These are phyloP conservation scores for Arizona elegans DNA, from an alignment of 2,113 vertebrate genomes.

Conservation along the genomic window DNA sequence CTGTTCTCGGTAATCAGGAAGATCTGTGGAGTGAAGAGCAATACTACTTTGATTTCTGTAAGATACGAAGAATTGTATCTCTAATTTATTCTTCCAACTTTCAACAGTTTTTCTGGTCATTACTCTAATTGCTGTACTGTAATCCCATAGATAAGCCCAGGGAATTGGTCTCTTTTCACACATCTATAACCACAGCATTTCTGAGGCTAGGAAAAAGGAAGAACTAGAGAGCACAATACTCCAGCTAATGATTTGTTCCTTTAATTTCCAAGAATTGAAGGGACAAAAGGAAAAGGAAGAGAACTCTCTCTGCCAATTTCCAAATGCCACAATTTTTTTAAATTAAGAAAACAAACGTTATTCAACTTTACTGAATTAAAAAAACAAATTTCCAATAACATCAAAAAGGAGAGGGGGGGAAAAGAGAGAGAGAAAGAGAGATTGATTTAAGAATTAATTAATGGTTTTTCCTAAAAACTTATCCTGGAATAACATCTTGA, in stretches of 20 bases:
- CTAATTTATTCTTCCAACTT: conserved; percentile 19
- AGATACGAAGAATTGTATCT: conserved; percentile 1
- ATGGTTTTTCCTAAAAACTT: background rate
- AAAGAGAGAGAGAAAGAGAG: background rate
- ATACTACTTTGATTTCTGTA: conserved; percentile 15
- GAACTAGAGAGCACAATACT: background rate
- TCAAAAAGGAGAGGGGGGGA: too few relatives aligned
- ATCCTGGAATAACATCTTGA: background rate
- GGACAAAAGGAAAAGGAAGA: background rate
- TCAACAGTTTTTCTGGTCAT: conserved; percentile 7
- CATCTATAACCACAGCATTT: background rate
- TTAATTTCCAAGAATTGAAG: background rate
- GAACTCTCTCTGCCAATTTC: background rate
- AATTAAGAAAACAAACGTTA: background rate
- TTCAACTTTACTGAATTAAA: background rate
- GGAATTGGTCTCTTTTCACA: background rate
- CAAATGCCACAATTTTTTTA: background rate
- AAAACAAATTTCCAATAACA: background rate
- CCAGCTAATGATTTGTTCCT: background rate
- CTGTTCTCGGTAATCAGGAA: background rate
- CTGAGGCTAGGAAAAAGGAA: background rate
- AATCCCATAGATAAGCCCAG: background rate
- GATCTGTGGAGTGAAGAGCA: background rate
- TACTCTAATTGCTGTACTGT: conserved; percentile 14
- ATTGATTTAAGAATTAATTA: background rate